Evolutionary conservation across 2,113 vertebrate genomes (phyloP).

Genomic region (Pyrgilauda ruficollis): DNA sequence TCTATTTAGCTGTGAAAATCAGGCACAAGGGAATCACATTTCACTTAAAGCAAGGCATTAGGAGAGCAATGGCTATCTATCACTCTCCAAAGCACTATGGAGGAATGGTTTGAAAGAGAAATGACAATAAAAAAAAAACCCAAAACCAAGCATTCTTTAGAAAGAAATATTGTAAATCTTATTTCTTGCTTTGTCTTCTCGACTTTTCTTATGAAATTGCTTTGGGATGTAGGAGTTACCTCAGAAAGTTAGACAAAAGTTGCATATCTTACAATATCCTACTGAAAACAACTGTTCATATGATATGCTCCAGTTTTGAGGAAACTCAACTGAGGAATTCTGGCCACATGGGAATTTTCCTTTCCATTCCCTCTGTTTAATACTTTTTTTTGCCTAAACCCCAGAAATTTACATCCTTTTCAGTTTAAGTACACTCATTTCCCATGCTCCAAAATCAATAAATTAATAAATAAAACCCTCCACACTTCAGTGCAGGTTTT

Average conservation of each 20-base stretch:
- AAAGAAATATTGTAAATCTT: not conserved
- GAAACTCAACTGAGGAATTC: not conserved
- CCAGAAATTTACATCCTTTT: not conserved
- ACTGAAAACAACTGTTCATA: not conserved
- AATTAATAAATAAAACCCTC: not conserved
- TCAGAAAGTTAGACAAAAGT: not conserved
- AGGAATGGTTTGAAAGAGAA: not conserved
- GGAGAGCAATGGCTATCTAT: not conserved
- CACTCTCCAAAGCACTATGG: not conserved
- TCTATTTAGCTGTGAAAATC: slow-evolving; percentile 33
- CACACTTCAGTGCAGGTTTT: not conserved
- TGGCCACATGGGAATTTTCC: not conserved
- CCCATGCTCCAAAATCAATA: not conserved
- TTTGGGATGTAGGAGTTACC: not conserved
- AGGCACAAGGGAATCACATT: slow-evolving; percentile 6
- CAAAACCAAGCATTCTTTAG: not conserved
- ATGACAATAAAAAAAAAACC: not conserved
- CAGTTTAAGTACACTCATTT: not conserved
- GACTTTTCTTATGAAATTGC: not conserved
- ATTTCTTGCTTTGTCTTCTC: not conserved
- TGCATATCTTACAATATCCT: not conserved
- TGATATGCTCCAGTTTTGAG: not conserved
- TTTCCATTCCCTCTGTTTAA: not conserved
- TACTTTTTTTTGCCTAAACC: not conserved
- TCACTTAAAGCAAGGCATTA: slow-evolving; percentile 7